Percentiles rank a stretch among this genome's conserved stretches.
phyloP scores from a whole-genome alignment of 2,113 vertebrate genomes.

The Daboia siamensis region DNA sequence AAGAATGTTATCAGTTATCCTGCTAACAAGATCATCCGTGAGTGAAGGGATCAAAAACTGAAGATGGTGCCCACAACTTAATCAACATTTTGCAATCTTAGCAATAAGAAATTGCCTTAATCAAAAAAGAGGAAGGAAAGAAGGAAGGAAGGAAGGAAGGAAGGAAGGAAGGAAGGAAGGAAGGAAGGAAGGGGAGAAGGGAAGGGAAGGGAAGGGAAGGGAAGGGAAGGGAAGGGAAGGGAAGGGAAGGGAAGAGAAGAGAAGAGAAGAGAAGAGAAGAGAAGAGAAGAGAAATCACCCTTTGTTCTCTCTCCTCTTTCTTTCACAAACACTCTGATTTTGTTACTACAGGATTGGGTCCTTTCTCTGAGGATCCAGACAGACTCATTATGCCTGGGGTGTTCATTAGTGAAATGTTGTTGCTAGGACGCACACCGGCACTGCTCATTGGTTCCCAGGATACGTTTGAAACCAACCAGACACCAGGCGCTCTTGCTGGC shows the following conservation, averaged over 20 bases:
- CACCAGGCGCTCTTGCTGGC: not conserved
- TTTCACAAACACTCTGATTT: not conserved
- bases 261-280: too few relatives aligned
- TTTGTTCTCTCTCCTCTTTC: not conserved
- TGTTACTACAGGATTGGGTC: not conserved
- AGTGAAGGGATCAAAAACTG: not conserved
- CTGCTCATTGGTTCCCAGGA: constrained; percentile 34
- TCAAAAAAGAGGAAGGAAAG: not conserved
- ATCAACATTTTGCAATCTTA: not conserved
- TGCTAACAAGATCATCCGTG: not conserved
- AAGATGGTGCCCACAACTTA: not conserved
- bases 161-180: not conserved
- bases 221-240: not conserved
- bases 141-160: not conserved
- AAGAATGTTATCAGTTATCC: not conserved
- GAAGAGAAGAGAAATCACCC: not conserved
- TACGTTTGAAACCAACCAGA: constrained; percentile 53
- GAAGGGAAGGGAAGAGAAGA: not conserved
- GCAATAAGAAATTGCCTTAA: not conserved
- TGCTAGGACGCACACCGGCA: constrained; percentile 61
- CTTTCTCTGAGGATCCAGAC: constrained; percentile 15
- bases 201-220: not conserved
- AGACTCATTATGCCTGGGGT: constrained; percentile 56
- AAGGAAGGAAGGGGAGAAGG: not conserved
- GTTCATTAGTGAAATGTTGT: constrained; percentile 63